phyloP scores from a whole-genome alignment of 2,888 invertebrate species.

The Chloromyia formosa region DNA sequence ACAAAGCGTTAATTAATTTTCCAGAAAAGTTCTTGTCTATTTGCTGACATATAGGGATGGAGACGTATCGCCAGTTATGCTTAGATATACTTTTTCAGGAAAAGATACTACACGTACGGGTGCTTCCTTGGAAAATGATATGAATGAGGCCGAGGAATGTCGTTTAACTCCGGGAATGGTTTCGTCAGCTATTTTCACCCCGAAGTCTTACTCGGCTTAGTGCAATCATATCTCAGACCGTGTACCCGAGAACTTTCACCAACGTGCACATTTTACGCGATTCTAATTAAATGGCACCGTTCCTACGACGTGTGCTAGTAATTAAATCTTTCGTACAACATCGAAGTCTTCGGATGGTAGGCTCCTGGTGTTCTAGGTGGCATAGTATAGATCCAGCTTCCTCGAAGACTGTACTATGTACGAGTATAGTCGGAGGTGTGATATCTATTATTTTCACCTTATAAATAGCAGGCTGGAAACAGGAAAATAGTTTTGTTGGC shows the following conservation, averaged over 20 bases:
- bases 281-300: conserved; percentile 46
- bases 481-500: background rate
- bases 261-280: conserved; percentile 42
- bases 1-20: conserved; percentile 48
- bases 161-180: background rate
- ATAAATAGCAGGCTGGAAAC: background rate
- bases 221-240: background rate
- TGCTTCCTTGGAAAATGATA: background rate
- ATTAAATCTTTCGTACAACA: conserved; percentile 42
- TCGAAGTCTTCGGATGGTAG: background rate
- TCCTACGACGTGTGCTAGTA: conserved; percentile 45
- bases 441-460: conserved; percentile 32
- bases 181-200: conserved; percentile 18
- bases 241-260: conserved; percentile 4
- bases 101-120: too few species aligned
- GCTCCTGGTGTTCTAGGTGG: background rate
- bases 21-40: conserved; percentile 35
- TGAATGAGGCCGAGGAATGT: background rate
- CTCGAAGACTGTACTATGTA: too few species aligned
- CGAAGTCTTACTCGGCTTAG: too few species aligned
- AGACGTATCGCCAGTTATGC: background rate
- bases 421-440: background rate
- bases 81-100: background rate
- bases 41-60: background rate
- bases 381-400: too few species aligned